Evolutionary conservation across 2,113 vertebrate genomes (phyloP).

Genomic region (Vulpes lagopus): DNA sequence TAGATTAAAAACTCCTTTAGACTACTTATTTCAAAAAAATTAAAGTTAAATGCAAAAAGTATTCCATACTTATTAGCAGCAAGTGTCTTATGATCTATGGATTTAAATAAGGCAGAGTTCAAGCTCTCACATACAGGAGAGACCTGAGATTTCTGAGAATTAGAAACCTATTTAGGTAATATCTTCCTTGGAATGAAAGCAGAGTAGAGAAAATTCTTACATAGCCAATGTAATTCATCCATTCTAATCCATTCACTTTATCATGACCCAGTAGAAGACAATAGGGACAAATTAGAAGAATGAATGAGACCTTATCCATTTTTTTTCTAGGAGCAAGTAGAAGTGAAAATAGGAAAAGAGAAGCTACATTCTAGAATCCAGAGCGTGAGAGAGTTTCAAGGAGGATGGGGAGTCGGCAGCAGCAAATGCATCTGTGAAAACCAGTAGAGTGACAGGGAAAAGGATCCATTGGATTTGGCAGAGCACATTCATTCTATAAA

Average conservation of each 20-base stretch:
- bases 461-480: background rate
- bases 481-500: background rate
- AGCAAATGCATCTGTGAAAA: background rate
- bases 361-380: background rate
- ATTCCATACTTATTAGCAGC: conserved; percentile 42
- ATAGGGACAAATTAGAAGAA: background rate
- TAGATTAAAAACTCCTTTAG: conserved; percentile 70
- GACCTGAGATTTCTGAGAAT: background rate
- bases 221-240: background rate
- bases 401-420: background rate
- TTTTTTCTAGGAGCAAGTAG: background rate
- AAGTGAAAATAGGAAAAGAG: background rate
- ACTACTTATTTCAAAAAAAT: conserved; percentile 43
- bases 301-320: background rate
- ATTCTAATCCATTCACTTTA: background rate
- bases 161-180: conserved; percentile 50
- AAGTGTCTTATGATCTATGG: conserved; percentile 15
- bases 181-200: conserved; percentile 14
- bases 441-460: background rate
- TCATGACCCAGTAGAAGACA: background rate
- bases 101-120: conserved; percentile 49
- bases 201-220: conserved; percentile 8
- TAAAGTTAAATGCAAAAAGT: conserved; percentile 62
- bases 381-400: background rate
- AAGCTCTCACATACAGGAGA: background rate